Conservation (phyloP, 2,888 invertebrate genomes). For the Macrostomum cliftonense region DNA sequence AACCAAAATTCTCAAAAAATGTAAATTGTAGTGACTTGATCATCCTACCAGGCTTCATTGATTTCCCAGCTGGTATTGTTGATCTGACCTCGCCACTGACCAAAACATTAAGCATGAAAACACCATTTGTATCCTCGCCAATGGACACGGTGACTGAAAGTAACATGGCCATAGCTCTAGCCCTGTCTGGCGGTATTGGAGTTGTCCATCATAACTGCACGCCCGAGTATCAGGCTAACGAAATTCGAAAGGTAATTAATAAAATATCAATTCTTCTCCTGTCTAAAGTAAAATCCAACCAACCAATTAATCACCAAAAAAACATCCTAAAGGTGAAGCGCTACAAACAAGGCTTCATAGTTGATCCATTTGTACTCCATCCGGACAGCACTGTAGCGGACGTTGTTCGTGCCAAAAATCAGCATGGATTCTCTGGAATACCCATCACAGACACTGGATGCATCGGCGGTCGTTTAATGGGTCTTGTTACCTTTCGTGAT, state of each 20-base stretch:
- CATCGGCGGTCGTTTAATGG: slow-evolving; percentile 72
- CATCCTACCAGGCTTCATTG: slow-evolving; percentile 82
- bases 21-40: slow-evolving; percentile 60
- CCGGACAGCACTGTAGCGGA: slow-evolving; percentile 68
- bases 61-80: slow-evolving; percentile 78
- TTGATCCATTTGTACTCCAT: slow-evolving; percentile 83
- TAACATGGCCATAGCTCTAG: slow-evolving; percentile 98
- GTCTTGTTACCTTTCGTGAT: slow-evolving; percentile 90
- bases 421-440: slow-evolving; percentile 81
- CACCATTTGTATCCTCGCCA: slow-evolving; percentile 86
- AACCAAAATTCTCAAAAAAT: too few relatives aligned
- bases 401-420: slow-evolving; percentile 67
- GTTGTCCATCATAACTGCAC: slow-evolving; percentile 93
- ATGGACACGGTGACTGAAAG: slow-evolving; percentile 99
- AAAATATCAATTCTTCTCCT: too few relatives aligned
- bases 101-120: slow-evolving; percentile 62
- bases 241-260: slow-evolving; percentile 82
- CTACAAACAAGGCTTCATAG: slow-evolving; percentile 95
- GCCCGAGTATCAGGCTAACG: slow-evolving; percentile 75
- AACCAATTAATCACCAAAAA: too few relatives aligned
- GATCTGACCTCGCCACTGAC: slow-evolving; percentile 75
- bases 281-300: too few relatives aligned
- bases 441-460: slow-evolving; percentile 78
- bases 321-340: slow-evolving; percentile 46
- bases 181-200: slow-evolving; percentile 76